These are phyloP conservation scores for Encarsia formosa DNA, from an alignment of 2,888 invertebrate species.

Conservation along the genomic window DNA sequence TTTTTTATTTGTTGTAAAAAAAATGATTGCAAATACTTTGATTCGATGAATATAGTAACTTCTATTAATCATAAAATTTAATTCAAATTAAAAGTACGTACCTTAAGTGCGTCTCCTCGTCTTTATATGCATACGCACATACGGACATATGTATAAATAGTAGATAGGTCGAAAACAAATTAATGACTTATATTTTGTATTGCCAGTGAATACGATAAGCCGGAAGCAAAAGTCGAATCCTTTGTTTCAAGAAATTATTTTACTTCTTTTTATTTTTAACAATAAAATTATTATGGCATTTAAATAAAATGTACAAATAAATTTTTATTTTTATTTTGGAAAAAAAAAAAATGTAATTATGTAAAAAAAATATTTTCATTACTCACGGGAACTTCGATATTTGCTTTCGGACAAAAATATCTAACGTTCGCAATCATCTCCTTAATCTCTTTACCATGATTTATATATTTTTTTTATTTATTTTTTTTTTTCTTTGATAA, in stretches of 20 bases:
- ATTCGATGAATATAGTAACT: slow-evolving; percentile 35
- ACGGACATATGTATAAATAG: slow-evolving; percentile 48
- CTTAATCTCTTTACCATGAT: slow-evolving; percentile 22
- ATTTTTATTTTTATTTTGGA: slow-evolving; percentile 16
- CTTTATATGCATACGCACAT: slow-evolving; percentile 46
- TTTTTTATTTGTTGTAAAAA: slow-evolving; percentile 31
- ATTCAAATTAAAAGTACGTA: slow-evolving; percentile 14
- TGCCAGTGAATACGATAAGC: slow-evolving; percentile 31
- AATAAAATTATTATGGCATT: too few relatives aligned
- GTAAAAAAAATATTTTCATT: neutral
- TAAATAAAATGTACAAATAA: slow-evolving; percentile 13
- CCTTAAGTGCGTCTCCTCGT: slow-evolving; percentile 33
- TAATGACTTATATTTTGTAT: slow-evolving; percentile 50
- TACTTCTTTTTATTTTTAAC: too few relatives aligned
- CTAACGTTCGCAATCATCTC: slow-evolving; percentile 31
- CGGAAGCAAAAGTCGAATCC: slow-evolving; percentile 40
- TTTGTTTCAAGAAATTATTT: too few relatives aligned
- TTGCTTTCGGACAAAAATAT: slow-evolving; percentile 37
- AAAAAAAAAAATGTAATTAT: neutral
- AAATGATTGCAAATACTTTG: slow-evolving; percentile 34
- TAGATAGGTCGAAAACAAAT: slow-evolving; percentile 50
- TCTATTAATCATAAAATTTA: slow-evolving; percentile 30
- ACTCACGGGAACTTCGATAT: slow-evolving; percentile 36
- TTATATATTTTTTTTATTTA: slow-evolving; percentile 20
- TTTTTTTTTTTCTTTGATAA: slow-evolving; percentile 28